A percentile compares a stretch with the other conserved stretches of the same genome.
Evolutionary conservation across 2,113 vertebrate species (phyloP).

Genomic region (Hippocampus abdominalis): DNA sequence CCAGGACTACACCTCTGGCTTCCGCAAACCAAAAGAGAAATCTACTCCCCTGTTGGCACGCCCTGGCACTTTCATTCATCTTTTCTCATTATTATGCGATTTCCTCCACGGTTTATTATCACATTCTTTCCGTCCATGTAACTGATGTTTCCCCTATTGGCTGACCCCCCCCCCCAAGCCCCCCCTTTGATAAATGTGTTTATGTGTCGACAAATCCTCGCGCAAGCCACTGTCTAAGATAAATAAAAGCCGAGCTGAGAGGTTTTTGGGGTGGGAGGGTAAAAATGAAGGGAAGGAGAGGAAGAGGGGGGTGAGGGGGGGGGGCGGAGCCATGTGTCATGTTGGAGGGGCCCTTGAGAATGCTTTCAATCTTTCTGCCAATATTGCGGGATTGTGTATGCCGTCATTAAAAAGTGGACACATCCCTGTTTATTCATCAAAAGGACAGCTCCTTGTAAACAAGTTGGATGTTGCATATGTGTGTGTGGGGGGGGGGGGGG

Average conservation of each 20-base stretch:
- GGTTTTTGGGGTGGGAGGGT: not conserved
- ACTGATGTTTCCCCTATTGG: slow-evolving; percentile 42
- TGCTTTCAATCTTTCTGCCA: slow-evolving; percentile 65
- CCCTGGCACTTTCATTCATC: not conserved
- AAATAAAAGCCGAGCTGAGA: slow-evolving; percentile 48
- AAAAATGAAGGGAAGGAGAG: slow-evolving; percentile 43
- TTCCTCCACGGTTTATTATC: slow-evolving; percentile 35
- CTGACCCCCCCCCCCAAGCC: slow-evolving; percentile 14
- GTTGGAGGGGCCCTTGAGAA: slow-evolving; percentile 60
- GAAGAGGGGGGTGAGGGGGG: slow-evolving; percentile 15
- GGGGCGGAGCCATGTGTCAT: slow-evolving; percentile 49
- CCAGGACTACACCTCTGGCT: slow-evolving; percentile 1
- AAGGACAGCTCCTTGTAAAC: slow-evolving; percentile 65
- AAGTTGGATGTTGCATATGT: slow-evolving; percentile 38
- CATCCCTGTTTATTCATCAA: slow-evolving; percentile 64
- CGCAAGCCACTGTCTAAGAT: slow-evolving; percentile 40
- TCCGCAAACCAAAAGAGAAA: slow-evolving; percentile 24
- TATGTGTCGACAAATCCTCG: slow-evolving; percentile 32
- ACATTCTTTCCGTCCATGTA: slow-evolving; percentile 39
- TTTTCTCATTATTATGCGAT: slow-evolving; percentile 19
- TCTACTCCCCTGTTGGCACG: slow-evolving; percentile 18
- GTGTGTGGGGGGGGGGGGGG: slow-evolving; percentile 8
- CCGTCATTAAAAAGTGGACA: slow-evolving; percentile 61
- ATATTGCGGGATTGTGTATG: slow-evolving; percentile 52
- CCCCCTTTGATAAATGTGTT: slow-evolving; percentile 55